Conservation (phyloP, 2,797 vertebrate genomes). For the Sebastes glaucus region DNA sequence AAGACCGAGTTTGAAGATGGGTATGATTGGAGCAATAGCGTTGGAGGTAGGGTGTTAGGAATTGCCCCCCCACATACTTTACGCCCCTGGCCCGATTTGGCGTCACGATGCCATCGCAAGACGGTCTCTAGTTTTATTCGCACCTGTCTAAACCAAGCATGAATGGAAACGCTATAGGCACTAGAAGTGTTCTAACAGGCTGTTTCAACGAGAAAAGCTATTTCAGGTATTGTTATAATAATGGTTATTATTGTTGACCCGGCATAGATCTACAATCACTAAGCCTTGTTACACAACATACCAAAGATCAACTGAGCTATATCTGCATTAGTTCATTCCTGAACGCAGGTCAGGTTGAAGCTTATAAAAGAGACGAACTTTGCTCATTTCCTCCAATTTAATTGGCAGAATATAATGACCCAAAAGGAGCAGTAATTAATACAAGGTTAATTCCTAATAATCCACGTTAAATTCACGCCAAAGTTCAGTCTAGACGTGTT, state of each 20-base stretch:
- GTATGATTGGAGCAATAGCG: too few relatives aligned
- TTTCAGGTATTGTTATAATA: neutral
- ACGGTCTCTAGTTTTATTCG: neutral
- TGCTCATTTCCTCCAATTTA: neutral
- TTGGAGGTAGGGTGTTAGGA: too few relatives aligned
- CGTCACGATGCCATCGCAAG: fast-evolving
- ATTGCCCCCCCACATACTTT: too few relatives aligned
- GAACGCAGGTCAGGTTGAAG: neutral
- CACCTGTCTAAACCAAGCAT: neutral
- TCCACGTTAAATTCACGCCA: neutral
- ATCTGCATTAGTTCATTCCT: neutral
- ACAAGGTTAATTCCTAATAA: slow-evolving; percentile 27
- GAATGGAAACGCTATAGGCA: neutral
- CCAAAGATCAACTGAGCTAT: neutral
- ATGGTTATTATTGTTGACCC: neutral
- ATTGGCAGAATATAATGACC: neutral
- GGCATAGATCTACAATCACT: neutral
- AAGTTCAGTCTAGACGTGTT: neutral
- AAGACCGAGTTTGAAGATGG: neutral
- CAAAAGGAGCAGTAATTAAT: neutral
- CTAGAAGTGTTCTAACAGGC: neutral
- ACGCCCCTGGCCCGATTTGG: neutral
- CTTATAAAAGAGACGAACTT: neutral
- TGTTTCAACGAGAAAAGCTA: neutral
- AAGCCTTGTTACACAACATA: slow-evolving; percentile 6